Percentiles rank a stretch among this genome's conserved stretches.
Evolutionary conservation across 2,888 invertebrate genomes (phyloP).

Genomic region (Cybosia mesomella): DNA sequence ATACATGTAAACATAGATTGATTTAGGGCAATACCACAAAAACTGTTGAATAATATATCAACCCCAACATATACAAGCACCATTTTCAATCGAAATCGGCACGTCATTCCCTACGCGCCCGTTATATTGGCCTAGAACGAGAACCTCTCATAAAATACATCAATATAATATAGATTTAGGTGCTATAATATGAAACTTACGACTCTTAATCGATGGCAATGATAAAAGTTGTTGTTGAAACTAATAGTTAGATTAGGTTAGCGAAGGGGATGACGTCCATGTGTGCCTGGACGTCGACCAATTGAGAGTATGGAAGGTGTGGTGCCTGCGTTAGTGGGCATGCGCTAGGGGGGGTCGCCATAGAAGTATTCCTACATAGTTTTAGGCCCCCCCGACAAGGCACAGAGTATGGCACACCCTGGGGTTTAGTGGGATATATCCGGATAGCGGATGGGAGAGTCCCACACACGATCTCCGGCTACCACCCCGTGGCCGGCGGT

Average conservation of each 20-base stretch:
- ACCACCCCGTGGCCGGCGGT: too few species aligned
- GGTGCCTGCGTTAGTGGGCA: too few species aligned
- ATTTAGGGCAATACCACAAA: conserved; percentile 1
- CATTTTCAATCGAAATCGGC: conserved; percentile 2
- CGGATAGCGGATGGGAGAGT: too few species aligned
- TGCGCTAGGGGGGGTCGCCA: too few species aligned
- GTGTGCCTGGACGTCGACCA: too few species aligned
- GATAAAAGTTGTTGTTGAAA: background rate
- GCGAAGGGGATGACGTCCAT: too few species aligned
- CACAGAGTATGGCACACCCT: too few species aligned
- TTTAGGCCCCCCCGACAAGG: too few species aligned
- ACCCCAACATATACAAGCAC: background rate
- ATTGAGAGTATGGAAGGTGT: too few species aligned
- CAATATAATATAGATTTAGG: background rate
- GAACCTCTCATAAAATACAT: background rate
- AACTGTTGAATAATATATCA: conserved; percentile 11
- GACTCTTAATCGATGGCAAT: background rate
- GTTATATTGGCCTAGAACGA: background rate
- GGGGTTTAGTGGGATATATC: too few species aligned
- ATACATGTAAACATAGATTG: background rate
- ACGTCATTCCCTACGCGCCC: background rate
- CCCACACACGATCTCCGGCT: too few species aligned
- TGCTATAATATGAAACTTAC: background rate
- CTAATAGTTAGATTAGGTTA: background rate
- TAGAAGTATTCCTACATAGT: too few species aligned